Percentiles rank a stretch among this genome's conserved stretches.
Evolutionary conservation across 2,888 invertebrate genomes (phyloP).

Genomic region (Tenthredo scrophulariae): DNA sequence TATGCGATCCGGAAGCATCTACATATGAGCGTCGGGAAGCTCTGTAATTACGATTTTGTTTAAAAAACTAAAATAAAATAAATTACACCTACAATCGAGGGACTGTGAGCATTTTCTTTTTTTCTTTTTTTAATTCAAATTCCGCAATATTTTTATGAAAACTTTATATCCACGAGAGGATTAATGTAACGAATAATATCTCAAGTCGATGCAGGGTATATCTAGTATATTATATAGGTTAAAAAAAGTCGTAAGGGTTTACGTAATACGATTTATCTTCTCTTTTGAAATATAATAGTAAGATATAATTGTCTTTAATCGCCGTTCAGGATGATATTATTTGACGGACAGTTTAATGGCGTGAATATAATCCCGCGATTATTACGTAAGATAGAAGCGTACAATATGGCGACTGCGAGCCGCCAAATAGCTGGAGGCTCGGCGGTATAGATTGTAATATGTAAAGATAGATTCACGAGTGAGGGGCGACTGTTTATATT

Average conservation of each 20-base stretch:
- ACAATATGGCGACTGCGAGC: slow-evolving; percentile 45
- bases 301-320: neutral
- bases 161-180: neutral
- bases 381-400: slow-evolving; percentile 34
- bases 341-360: slow-evolving; percentile 27
- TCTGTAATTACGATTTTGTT: no score
- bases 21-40: no score
- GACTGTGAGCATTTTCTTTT: no score
- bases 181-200: neutral
- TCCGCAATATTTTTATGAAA: no score
- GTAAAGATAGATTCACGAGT: slow-evolving; percentile 77
- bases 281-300: neutral
- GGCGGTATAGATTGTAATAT: slow-evolving; percentile 66
- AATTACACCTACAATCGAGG: no score
- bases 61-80: no score
- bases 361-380: slow-evolving; percentile 2
- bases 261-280: neutral
- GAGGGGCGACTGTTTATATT: slow-evolving; percentile 76
- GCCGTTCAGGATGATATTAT: neutral
- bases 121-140: no score
- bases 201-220: neutral
- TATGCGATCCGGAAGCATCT: no score
- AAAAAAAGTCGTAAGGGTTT: neutral
- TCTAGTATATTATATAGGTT: neutral
- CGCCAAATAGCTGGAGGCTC: slow-evolving; percentile 51